Evolutionary conservation across 1,140 invertebrate species (phyloP).

Genomic region (Gonatopus flavifemur): DNA sequence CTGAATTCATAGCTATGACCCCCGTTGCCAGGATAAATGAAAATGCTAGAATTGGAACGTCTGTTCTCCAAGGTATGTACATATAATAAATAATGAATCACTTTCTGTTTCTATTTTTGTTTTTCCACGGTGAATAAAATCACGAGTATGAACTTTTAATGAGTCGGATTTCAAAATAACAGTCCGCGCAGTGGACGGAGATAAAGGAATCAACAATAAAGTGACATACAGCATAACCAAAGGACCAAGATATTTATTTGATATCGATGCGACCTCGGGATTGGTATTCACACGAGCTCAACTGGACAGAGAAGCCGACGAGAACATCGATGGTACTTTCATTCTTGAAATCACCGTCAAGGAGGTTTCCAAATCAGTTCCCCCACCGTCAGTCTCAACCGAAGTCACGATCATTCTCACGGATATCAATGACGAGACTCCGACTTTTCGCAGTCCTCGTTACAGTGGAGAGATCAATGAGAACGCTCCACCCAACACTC

Average conservation of each 20-base stretch:
- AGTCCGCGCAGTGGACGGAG: slow-evolving; percentile 90
- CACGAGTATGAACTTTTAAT: too few relatives aligned
- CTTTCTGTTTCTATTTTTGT: slow-evolving; percentile 5
- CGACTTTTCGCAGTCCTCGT: slow-evolving; percentile 73
- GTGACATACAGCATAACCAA: slow-evolving; percentile 81
- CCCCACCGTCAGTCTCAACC: slow-evolving; percentile 76
- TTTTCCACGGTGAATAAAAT: too few relatives aligned
- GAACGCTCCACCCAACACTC: slow-evolving; percentile 88
- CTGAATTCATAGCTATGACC: slow-evolving; percentile 84
- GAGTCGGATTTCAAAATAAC: too few relatives aligned
- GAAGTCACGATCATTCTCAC: slow-evolving; percentile 90
- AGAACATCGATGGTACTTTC: slow-evolving; percentile 80
- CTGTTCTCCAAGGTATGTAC: slow-evolving; percentile 83
- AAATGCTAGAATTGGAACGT: slow-evolving; percentile 77
- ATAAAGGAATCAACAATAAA: slow-evolving; percentile 86
- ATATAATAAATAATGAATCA: slow-evolving; percentile 20
- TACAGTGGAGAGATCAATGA: slow-evolving; percentile 91
- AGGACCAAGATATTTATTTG: slow-evolving; percentile 69
- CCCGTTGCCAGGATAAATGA: slow-evolving; percentile 86
- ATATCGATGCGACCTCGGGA: slow-evolving; percentile 80
- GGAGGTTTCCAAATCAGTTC: slow-evolving; percentile 62
- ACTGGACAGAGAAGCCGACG: slow-evolving; percentile 81
- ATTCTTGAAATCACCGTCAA: slow-evolving; percentile 80
- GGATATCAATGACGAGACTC: slow-evolving; percentile 95
- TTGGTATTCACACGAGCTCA: slow-evolving; percentile 74